Evolutionary conservation across 2,797 vertebrate genomes (phyloP).

Genomic region (Scarus forsteni): DNA sequence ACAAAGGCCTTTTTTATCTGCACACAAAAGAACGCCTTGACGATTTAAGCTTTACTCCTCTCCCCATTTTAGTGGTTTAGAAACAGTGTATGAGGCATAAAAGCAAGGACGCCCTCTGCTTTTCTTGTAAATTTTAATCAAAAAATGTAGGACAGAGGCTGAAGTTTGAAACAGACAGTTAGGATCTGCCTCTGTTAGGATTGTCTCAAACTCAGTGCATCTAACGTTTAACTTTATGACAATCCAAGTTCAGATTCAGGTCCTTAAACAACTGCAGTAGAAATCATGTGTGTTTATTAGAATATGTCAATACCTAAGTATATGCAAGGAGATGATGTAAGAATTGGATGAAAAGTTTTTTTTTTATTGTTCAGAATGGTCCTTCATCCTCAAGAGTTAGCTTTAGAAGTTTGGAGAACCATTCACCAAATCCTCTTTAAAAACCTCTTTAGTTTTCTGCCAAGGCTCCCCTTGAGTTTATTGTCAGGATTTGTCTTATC

Average conservation of each 20-base stretch:
- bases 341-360: not conserved
- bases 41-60: constrained; percentile 24
- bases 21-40: constrained; percentile 16
- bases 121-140: constrained; percentile 3
- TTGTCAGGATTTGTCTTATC: constrained; percentile 18
- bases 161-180: not conserved
- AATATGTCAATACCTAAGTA: constrained; percentile 27
- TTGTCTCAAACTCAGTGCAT: not conserved
- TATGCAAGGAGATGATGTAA: not conserved
- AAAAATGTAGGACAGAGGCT: constrained; percentile 15
- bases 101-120: constrained; percentile 23
- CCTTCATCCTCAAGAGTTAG: not conserved
- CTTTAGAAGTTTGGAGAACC: constrained; percentile 2
- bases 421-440: constrained; percentile 19
- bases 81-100: constrained; percentile 9
- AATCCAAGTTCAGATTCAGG: not conserved
- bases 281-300: constrained; percentile 13
- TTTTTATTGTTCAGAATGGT: not conserved
- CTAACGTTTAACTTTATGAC: no score
- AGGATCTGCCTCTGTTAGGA: constrained; percentile 11
- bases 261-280: not conserved
- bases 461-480: not conserved
- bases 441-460: constrained; percentile 4
- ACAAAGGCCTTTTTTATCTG: constrained; percentile 31
- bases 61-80: constrained; percentile 18